Base-by-base conservation (phyloP, 2,888 invertebrate genomes). In the Drosophila hamatofila region DNA sequence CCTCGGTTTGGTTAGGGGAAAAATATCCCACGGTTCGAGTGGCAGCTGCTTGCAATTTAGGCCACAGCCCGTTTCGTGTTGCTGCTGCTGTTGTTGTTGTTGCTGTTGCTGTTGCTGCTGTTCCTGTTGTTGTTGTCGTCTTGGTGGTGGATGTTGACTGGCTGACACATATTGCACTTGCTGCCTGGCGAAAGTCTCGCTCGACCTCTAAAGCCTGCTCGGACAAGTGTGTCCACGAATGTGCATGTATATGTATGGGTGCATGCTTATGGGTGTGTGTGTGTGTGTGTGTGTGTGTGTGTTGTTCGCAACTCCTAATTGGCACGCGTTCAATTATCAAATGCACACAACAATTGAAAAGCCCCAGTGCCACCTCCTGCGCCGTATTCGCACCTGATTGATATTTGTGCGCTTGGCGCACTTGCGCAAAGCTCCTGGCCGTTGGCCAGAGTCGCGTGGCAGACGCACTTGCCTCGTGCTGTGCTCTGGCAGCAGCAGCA, bases 21-120 rank as follows among this genome's bases (percentile, higher is more conserved):
- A 90, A 90, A 83, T 90, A 91, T 91, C 91, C 92, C 91, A 91
- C 91, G 91, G 92, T 91, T 88, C 79, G 84, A 78, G 84, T 87
- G 91, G 92, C 92, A 91, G 92, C 91, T 91, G 92, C 91, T 92
- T 83, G 91, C 89, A 91, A 92, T 91, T 91, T 85, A 85, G 86
- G 88, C 86, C 89, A 86, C 88, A 85, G 89, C 78, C 73, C 75
- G 85, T 67, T 83, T 89, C 72, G 48, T 73, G 72, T 77, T 72
- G 69, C 42, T 75, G 70, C 41, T 62, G 72, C 42, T 57, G 67
- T 14, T 56, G 65, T 23, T 63, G 56, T 16, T 42, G 21, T 7
- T 42, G 12, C 2, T 44, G 56, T 44, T 42, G 6, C 7, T 21
- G 60, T 48, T 75, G 66, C 14, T 70, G 66, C 54, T 78, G 65